phyloP scores from a whole-genome alignment of 2,888 invertebrate species.

The Caenorhabditis sp. region DNA sequence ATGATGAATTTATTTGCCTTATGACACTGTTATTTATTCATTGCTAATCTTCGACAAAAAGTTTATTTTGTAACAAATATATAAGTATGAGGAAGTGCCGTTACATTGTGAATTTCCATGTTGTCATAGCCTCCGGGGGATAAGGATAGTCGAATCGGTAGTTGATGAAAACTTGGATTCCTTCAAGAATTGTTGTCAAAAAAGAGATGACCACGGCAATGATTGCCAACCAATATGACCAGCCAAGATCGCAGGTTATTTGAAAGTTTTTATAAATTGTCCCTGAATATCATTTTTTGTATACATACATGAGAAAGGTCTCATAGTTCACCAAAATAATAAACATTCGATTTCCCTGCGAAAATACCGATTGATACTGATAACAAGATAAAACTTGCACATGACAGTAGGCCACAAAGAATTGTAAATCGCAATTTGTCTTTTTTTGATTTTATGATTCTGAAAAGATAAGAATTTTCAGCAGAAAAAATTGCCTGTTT shows the following conservation, averaged over 20 bases:
- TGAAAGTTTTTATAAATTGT: background rate
- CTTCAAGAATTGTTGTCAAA: conserved; percentile 23
- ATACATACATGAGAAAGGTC: background rate
- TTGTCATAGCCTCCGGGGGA: conserved; percentile 39
- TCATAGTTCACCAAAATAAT: conserved; percentile 28
- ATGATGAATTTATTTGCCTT: too few relatives aligned
- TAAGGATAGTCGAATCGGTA: conserved; percentile 19
- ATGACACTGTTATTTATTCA: too few relatives aligned
- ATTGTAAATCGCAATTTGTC: conserved; percentile 17
- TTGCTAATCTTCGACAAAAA: too few relatives aligned
- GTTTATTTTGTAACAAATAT: too few relatives aligned
- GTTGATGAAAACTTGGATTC: conserved; percentile 26
- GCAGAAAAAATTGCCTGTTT: background rate
- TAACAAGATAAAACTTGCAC: conserved; percentile 18
- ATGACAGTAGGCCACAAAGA: conserved; percentile 19
- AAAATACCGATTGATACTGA: conserved; percentile 33
- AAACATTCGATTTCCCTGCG: conserved; percentile 21
- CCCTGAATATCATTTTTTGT: background rate
- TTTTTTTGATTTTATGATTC: conserved; percentile 5
- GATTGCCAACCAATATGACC: conserved; percentile 38
- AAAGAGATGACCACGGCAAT: conserved; percentile 24
- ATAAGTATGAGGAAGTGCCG: background rate
- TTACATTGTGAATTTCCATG: conserved; percentile 39
- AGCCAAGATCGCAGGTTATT: conserved; percentile 27
- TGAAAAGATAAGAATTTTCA: background rate